Evolutionary conservation across 1,140 invertebrate species (phyloP), one percentile per base, ranked within the genome.

Genomic region (Trachymyrmex cornetzi): DNA sequence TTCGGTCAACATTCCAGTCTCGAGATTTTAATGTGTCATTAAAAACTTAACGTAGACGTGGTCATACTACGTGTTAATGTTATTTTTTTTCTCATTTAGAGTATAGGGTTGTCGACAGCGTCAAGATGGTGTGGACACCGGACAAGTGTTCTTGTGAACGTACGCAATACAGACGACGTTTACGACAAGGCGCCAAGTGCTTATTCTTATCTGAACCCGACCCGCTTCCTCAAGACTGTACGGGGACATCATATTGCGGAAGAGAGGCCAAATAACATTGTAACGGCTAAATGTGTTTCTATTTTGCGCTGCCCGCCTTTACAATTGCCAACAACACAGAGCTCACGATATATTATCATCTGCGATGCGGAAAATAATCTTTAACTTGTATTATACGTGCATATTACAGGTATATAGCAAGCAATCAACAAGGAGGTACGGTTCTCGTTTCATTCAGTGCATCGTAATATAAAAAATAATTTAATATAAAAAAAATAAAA

Each of bases 181-280:
- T 84, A 84, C 69, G 80, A 84, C 69, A 22, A 84, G 80, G 80
- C 80, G 80, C 80, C 80, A 84, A 84, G 80, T 84, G 69, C 80
- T 84, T 84, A 84, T 84, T 84, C 80, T 84, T 84, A 84, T 84
- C 80, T 84, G 80, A 84, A 84, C 69, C 80, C 80, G 69, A 75
- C 80, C 69, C 55, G 80, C 69, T 84, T 84, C 69, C 27, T 84
- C 69, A 63, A 84, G 38, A 84, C 69, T 50, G 80, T 84, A 84
- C 69, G 69, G 9, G 69, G 80, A 84, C 80, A 50, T 75, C 38
- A 61, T 72, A 61, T 84, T 61, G 71, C 80, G 67, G 80, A 84
- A 84, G 80, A 30, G 80, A 84, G 55, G 55, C 80, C 69, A 84
- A 84, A 74, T 75, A 84, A 84, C 55, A 75, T 84, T 84, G 80